phyloP scores from a whole-genome alignment of 2,888 invertebrate genomes.

The Plebejus anna region DNA sequence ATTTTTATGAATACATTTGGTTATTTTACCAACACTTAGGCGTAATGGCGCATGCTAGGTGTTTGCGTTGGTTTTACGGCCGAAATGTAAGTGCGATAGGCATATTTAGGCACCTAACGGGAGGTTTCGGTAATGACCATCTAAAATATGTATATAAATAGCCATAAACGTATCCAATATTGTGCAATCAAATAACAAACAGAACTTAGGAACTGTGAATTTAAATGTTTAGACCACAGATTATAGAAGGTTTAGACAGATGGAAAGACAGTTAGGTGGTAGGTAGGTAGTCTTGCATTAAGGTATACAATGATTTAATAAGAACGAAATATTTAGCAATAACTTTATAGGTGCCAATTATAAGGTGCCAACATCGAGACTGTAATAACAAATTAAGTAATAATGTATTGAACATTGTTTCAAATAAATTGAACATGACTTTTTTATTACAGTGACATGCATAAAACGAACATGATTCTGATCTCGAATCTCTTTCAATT shows the following conservation, averaged over 20 bases:
- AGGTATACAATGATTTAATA: neutral
- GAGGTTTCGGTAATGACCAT: conserved; percentile 51
- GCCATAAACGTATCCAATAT: conserved; percentile 47
- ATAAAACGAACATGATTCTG: conserved; percentile 47
- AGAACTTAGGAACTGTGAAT: neutral
- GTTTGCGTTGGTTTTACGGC: conserved; percentile 62
- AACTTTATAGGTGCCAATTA: neutral
- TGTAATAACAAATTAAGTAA: neutral
- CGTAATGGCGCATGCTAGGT: conserved; percentile 69
- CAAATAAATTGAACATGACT: conserved; percentile 10
- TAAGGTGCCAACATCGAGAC: conserved; percentile 1
- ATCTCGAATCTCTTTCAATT: conserved; percentile 40
- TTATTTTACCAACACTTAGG: conserved; percentile 72
- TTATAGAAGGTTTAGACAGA: conserved; percentile 37
- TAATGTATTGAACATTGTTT: conserved; percentile 9
- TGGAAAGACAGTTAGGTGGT: neutral
- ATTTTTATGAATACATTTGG: conserved; percentile 63
- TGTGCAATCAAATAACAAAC: conserved; percentile 14
- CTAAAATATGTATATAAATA: conserved; percentile 66
- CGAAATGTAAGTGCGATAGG: conserved; percentile 52
- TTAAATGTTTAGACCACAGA: no score
- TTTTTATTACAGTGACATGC: conserved; percentile 60
- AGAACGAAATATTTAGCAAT: neutral
- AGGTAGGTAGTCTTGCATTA: neutral
- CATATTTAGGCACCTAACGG: conserved; percentile 61